Evolutionary conservation across 2,113 vertebrate species (phyloP).

Genomic region (Rhabdomys dilectus): DNA sequence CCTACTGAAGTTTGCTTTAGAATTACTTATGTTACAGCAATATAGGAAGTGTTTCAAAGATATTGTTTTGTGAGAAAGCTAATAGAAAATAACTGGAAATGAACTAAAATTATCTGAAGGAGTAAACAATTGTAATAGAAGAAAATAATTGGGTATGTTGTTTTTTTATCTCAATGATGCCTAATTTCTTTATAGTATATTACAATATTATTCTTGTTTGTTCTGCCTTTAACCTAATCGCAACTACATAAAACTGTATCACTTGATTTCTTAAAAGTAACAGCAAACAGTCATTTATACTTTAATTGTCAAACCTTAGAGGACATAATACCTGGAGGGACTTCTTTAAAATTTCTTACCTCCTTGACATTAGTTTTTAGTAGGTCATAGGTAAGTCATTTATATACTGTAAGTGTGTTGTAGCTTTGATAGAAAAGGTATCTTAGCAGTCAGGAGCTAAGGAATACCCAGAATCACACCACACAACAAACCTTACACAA

Average conservation of each 20-base stretch:
- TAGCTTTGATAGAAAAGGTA: too few species aligned
- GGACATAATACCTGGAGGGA: background rate
- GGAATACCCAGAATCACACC: too few species aligned
- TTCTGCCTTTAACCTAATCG: constrained; percentile 48
- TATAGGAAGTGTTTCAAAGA: constrained; percentile 12
- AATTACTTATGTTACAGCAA: constrained; percentile 50
- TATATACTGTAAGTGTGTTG: too few species aligned
- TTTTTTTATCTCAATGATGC: background rate
- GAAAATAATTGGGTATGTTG: background rate
- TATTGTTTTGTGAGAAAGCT: constrained; percentile 33
- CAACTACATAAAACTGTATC: constrained; percentile 21
- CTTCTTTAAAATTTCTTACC: constrained; percentile 29
- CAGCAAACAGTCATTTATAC: background rate
- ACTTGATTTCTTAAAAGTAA: constrained; percentile 5
- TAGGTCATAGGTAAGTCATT: background rate
- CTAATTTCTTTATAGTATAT: constrained; percentile 31
- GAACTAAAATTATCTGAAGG: constrained; percentile 13
- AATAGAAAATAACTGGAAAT: constrained; percentile 41
- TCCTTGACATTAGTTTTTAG: constrained; percentile 18
- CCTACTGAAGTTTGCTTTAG: constrained; percentile 22
- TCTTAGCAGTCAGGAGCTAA: too few species aligned
- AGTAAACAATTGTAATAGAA: background rate
- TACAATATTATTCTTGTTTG: constrained; percentile 11
- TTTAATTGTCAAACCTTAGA: background rate
- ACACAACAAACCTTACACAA: too few species aligned